phyloP scores from a whole-genome alignment of 1,140 invertebrate species.

The Wiebesia pumilae region DNA sequence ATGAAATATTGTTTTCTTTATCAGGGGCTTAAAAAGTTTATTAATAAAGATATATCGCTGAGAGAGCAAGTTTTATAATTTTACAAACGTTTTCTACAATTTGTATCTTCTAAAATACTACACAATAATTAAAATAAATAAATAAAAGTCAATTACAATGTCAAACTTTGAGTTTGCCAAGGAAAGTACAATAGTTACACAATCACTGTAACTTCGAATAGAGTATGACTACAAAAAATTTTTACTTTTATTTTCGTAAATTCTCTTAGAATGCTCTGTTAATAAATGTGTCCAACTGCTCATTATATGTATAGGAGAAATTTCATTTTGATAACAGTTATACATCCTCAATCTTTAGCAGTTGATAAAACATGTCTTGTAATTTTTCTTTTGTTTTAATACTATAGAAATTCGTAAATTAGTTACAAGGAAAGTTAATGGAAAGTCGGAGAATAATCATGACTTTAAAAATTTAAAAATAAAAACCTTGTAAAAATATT shows the following conservation, averaged over 20 bases:
- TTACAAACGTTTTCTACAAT: neutral
- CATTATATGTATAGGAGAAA: neutral
- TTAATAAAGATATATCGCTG: conserved; percentile 30
- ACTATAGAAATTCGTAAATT: conserved; percentile 23
- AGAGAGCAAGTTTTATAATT: conserved; percentile 21
- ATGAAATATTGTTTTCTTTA: conserved; percentile 36
- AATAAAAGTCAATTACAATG: conserved; percentile 24
- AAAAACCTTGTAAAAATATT: conserved; percentile 41
- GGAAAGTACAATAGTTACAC: conserved; percentile 35
- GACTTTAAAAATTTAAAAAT: conserved; percentile 19
- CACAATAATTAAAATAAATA: conserved; percentile 2
- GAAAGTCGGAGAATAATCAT: conserved; percentile 20
- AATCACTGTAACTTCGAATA: conserved; percentile 6
- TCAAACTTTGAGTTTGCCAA: conserved; percentile 45
- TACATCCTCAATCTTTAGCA: neutral
- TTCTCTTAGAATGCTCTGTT: conserved; percentile 25
- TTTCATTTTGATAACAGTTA: conserved; percentile 25
- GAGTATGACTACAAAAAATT: neutral
- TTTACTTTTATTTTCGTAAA: conserved; percentile 40
- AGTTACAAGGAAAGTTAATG: neutral
- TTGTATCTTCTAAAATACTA: conserved; percentile 4
- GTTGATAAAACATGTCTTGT: conserved; percentile 25
- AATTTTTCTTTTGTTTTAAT: conserved; percentile 35
- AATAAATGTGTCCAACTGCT: conserved; percentile 24
- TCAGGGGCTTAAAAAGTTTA: conserved; percentile 28